Percentiles rank a stretch among this genome's conserved stretches.
Conservation (phyloP, 2,113 vertebrate species). For the Notiomystis cincta region DNA sequence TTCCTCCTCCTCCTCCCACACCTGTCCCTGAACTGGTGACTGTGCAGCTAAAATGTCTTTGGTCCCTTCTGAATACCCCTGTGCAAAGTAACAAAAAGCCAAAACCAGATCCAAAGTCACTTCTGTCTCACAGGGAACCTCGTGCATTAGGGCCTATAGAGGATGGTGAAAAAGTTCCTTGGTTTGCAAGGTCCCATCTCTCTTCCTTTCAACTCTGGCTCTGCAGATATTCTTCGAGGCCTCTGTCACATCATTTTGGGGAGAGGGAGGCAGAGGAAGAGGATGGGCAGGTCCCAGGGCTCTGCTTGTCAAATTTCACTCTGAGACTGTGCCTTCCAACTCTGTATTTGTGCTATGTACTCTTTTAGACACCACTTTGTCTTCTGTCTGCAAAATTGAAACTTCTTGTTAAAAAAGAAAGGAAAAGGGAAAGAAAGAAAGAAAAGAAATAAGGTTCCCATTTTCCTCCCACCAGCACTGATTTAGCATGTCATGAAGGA, state of each 20-base stretch:
- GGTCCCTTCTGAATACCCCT: background rate
- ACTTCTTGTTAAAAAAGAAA: background rate
- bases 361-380: background rate
- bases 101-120: background rate
- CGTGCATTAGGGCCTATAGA: fast-evolving
- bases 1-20: background rate
- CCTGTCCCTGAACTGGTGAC: no score
- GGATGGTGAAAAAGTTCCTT: background rate
- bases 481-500: background rate
- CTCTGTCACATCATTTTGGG: background rate
- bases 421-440: background rate
- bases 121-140: background rate
- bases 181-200: background rate
- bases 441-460: background rate
- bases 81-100: background rate
- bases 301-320: background rate
- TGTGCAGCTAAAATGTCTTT: background rate
- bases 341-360: background rate
- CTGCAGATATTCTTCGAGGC: background rate
- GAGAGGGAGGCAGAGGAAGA: background rate
- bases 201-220: background rate
- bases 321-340: background rate
- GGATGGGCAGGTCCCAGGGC: background rate
- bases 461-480: background rate
- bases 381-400: background rate